A percentile compares a stretch with the other conserved stretches of the same genome.
Conservation (phyloP, 2,797 vertebrate genomes). For the Poecilia picta region DNA sequence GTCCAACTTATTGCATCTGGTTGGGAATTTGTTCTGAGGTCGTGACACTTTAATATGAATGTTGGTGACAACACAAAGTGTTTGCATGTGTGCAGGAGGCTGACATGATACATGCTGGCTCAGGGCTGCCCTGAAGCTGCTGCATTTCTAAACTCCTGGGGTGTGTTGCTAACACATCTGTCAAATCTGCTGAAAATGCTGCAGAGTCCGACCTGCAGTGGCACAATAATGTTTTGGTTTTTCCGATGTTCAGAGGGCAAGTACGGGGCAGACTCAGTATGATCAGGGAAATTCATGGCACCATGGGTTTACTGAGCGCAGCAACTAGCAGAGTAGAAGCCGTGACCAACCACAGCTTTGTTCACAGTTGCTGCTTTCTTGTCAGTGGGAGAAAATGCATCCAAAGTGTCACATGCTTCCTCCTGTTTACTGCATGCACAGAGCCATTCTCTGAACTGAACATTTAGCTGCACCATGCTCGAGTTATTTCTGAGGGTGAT, state of each 20-base stretch:
- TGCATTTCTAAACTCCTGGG: background rate
- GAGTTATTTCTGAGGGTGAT: background rate
- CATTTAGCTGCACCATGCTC: background rate
- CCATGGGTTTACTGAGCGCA: background rate
- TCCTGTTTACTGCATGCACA: background rate
- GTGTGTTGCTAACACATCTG: conserved; percentile 2
- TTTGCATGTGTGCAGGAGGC: background rate
- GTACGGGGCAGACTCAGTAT: background rate
- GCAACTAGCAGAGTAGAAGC: background rate
- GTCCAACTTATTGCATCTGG: background rate
- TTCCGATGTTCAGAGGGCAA: background rate
- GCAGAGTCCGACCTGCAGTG: background rate
- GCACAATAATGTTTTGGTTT: conserved; percentile 8
- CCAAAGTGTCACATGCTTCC: background rate
- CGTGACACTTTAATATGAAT: background rate
- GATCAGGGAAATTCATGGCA: background rate
- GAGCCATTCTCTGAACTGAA: background rate
- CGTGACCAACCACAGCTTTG: background rate
- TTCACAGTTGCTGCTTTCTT: background rate
- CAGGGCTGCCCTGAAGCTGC: background rate
- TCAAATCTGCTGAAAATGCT: conserved; percentile 5
- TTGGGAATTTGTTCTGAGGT: background rate
- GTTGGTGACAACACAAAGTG: background rate
- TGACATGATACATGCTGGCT: background rate
- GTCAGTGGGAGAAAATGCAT: background rate